phyloP scores from a whole-genome alignment of 2,113 vertebrate genomes.

The Tautogolabrus adspersus region DNA sequence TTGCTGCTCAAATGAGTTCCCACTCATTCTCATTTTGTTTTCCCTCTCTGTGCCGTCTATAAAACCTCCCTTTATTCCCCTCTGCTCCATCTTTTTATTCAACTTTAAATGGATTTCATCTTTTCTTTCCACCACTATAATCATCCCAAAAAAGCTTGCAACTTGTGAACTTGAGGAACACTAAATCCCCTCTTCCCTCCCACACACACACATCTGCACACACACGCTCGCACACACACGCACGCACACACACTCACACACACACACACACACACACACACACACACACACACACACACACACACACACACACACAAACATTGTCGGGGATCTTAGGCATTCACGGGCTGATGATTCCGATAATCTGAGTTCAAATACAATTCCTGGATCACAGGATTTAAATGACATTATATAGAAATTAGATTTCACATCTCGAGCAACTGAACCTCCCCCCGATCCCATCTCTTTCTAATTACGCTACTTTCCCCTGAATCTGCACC shows the following conservation, averaged over 20 bases:
- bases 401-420: slow-evolving; percentile 86
- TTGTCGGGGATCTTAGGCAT: slow-evolving; percentile 73
- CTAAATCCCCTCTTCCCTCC: slow-evolving; percentile 47
- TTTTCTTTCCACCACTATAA: slow-evolving; percentile 66
- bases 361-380: slow-evolving; percentile 83
- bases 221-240: slow-evolving; percentile 20
- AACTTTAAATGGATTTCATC: slow-evolving; percentile 70
- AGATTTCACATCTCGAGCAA: slow-evolving; percentile 81
- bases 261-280: slow-evolving; percentile 19
- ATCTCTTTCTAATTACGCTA: slow-evolving; percentile 79
- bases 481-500: slow-evolving; percentile 61
- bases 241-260: slow-evolving; percentile 20
- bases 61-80: slow-evolving; percentile 48
- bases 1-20: slow-evolving; percentile 36
- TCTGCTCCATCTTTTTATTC: slow-evolving; percentile 50
- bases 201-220: slow-evolving; percentile 13
- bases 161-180: slow-evolving; percentile 73
- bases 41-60: slow-evolving; percentile 29
- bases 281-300: slow-evolving; percentile 21
- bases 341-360: slow-evolving; percentile 80
- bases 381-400: slow-evolving; percentile 83
- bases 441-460: slow-evolving; percentile 76
- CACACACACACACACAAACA: slow-evolving; percentile 42
- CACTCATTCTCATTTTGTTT: slow-evolving; percentile 30
- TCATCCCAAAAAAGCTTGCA: slow-evolving; percentile 70